Conservation (phyloP, 2,797 vertebrate genomes). For the Vultur gryphus region DNA sequence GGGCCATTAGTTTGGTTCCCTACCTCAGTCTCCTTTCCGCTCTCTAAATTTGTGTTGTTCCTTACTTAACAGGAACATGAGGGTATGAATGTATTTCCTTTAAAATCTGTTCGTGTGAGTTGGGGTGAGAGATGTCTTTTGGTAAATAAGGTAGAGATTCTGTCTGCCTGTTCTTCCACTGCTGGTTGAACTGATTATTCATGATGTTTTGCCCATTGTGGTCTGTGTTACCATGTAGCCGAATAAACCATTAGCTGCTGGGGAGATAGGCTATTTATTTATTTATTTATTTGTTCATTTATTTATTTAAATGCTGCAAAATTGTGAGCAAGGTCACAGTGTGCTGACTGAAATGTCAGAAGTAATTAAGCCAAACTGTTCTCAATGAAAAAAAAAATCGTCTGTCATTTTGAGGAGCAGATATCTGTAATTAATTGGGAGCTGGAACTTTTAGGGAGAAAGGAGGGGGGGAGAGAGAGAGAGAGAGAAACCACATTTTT, state of each 20-base stretch:
- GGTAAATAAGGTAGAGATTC: background rate
- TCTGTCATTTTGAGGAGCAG: background rate
- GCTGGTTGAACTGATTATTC: background rate
- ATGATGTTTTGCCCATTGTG: background rate
- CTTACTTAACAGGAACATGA: background rate
- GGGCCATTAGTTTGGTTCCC: slow-evolving; percentile 22
- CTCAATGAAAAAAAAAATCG: background rate
- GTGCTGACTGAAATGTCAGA: slow-evolving; percentile 40
- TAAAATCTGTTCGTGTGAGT: background rate
- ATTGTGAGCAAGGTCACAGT: background rate
- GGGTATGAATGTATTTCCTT: background rate
- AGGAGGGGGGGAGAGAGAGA: background rate
- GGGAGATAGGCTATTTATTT: background rate
- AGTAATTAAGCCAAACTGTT: slow-evolving; percentile 44
- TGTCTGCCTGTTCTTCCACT: background rate
- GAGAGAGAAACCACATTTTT: background rate
- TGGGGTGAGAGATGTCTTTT: background rate
- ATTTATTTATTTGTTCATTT: slow-evolving; percentile 13
- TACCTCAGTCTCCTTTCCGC: background rate
- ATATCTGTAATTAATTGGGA: slow-evolving; percentile 41
- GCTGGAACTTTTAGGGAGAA: background rate
- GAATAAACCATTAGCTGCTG: background rate
- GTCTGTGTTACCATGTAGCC: background rate
- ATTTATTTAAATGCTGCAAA: slow-evolving; percentile 32
- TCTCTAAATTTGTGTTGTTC: background rate